Conservation (phyloP, 2,113 vertebrate genomes). For the Thamnophis sirtalis region DNA sequence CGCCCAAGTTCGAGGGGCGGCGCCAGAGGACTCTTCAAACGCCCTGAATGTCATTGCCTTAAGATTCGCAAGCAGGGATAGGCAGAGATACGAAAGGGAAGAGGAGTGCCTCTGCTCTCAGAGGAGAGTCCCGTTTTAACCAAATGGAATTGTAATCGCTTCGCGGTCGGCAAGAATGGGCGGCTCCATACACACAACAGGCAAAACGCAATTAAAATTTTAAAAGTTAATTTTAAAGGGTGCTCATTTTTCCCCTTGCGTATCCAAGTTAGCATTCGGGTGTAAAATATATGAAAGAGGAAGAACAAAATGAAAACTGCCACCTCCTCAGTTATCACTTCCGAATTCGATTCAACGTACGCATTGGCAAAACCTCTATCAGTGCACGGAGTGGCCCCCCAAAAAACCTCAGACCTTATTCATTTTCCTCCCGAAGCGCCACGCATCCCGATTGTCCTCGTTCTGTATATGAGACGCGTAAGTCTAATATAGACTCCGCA, state of each 20-base stretch:
- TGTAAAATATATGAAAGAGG: not conserved
- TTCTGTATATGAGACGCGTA: not conserved
- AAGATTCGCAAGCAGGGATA: not conserved
- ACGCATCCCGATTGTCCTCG: not conserved
- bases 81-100: not conserved
- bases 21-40: accelerated
- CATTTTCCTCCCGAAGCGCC: not conserved
- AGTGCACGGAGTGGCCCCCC: not conserved
- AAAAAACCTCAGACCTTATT: not conserved
- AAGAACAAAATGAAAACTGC: not conserved
- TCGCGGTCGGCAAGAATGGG: too few species aligned
- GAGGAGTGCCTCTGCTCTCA: not conserved
- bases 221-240: not conserved
- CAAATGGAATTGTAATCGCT: too few species aligned
- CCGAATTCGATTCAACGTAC: not conserved
- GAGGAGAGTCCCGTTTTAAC: not conserved
- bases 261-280: not conserved
- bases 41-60: not conserved
- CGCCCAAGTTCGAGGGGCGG: not conserved
- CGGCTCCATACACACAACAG: not conserved
- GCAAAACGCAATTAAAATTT: not conserved
- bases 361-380: not conserved
- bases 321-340: not conserved
- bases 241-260: not conserved
- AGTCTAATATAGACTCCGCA: not conserved